These are phyloP conservation scores for Elegia similella DNA, from an alignment of 2,888 invertebrate species.

Conservation along the genomic window DNA sequence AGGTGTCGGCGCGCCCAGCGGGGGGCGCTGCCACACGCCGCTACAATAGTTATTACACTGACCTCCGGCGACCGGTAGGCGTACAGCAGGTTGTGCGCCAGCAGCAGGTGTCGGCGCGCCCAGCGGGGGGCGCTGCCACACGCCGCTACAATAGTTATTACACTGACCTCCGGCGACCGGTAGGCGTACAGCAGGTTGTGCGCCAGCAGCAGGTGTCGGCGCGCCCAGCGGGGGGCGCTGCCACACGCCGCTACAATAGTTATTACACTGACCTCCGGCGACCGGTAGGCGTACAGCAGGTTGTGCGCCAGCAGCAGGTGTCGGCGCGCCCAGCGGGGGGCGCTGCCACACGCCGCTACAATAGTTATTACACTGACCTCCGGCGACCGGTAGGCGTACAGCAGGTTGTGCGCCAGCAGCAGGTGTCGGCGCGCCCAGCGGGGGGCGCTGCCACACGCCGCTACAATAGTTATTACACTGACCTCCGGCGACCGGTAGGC, in stretches of 20 bases:
- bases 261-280: conserved; percentile 22
- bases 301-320: conserved; percentile 60
- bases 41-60: conserved; percentile 19
- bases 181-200: conserved; percentile 64
- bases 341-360: conserved; percentile 1
- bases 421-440: conserved; percentile 60
- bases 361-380: conserved; percentile 20
- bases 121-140: conserved; percentile 36
- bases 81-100: conserved; percentile 60
- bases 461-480: conserved; percentile 19
- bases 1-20: conserved; percentile 60
- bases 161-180: conserved; percentile 34
- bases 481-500: conserved; percentile 45
- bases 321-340: conserved; percentile 54
- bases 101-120: conserved; percentile 59
- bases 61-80: conserved; percentile 45
- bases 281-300: conserved; percentile 60
- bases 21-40: conserved; percentile 48
- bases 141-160: neutral
- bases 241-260: conserved; percentile 41
- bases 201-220: conserved; percentile 57
- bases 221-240: conserved; percentile 56
- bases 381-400: conserved; percentile 56
- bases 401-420: conserved; percentile 60
- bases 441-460: conserved; percentile 48